Base-by-base conservation (phyloP, 1,140 invertebrate genomes). In the Drosophila azteca region DNA sequence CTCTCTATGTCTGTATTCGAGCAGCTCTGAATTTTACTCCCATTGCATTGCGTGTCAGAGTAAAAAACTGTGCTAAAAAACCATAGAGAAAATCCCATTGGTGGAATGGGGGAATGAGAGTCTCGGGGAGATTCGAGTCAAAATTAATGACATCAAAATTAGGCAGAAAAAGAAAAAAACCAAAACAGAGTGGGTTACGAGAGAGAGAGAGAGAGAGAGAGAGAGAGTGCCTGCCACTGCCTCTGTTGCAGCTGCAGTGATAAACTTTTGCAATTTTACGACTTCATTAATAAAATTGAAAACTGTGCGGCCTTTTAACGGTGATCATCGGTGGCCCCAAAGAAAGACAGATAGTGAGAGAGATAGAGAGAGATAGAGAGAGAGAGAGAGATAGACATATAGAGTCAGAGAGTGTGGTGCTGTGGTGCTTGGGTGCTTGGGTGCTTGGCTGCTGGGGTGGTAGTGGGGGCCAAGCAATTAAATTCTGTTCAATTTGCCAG, bases 101-200 rank as follows among this genome's bases (percentile, higher is more conserved):
- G 53, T 15, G 35, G 53, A 58, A 49, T 65, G 54, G 54, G 54
- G 54, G 48, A 65, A 65, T 65, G 31, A 17, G 41, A 29, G 44
- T 29, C 13, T 26, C 39, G 35, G 22, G 31, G 62, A 58, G 54
- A 50, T 65, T 4, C 35, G 35, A 39, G 63, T 31, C 39, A 45
- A 59, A 71, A 76, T 73, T 67, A 76, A 76, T 73, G 69, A 59
- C 69, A 73, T 48, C 46, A 44, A 50, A 67, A 76, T 73, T 67
- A 52, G 68, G 51, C 54, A 57, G 55, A 20, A 15, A 35, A 50
- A 24, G 24, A 60, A 50, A 51, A 13, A 20, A 20, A 20, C 0
- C 17, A n/a, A n/a, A n/a, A 20, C 17, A 24, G 51, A 51, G 29
- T 51, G 3, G 13, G 13, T 9, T 9, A 52, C 39, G 6, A 61